phyloP scores from a whole-genome alignment of 1,140 invertebrate species.

The Acromyrmex echinatior region DNA sequence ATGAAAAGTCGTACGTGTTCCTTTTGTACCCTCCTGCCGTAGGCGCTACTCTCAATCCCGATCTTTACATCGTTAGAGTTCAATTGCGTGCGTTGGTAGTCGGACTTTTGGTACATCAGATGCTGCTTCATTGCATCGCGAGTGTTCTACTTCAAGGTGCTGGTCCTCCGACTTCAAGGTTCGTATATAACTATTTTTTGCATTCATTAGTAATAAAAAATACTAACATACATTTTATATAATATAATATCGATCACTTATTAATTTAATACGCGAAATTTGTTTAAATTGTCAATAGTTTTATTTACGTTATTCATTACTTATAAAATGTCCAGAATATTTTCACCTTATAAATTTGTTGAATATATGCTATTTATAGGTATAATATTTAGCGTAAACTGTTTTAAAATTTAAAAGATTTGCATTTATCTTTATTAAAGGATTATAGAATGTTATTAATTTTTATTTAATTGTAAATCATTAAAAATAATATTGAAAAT shows the following conservation, averaged over 20 bases:
- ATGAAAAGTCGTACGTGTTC: slow-evolving; percentile 96
- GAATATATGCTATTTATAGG: no score
- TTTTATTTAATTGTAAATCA: no score
- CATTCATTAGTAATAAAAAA: neutral
- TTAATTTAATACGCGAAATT: neutral
- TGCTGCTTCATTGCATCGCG: slow-evolving; percentile 96
- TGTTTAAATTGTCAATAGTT: neutral
- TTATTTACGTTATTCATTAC: neutral
- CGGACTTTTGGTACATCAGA: slow-evolving; percentile 95
- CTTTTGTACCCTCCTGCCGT: slow-evolving; percentile 94
- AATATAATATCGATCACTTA: neutral
- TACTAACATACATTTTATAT: neutral
- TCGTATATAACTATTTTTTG: slow-evolving; percentile 18
- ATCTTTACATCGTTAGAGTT: slow-evolving; percentile 93
- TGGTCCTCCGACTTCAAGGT: slow-evolving; percentile 87
- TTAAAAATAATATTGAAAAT: no score
- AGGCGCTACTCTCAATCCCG: slow-evolving; percentile 91
- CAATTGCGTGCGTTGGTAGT: slow-evolving; percentile 95
- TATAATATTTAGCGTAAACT: no score
- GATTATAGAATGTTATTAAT: no score
- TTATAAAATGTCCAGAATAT: no score
- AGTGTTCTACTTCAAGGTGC: slow-evolving; percentile 92
- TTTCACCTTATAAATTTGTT: no score
- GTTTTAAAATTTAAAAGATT: no score
- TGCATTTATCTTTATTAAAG: no score